Percentiles rank a stretch among this genome's conserved stretches.
Conservation (phyloP, 2,113 vertebrate genomes). For the Ameiurus melas region DNA sequence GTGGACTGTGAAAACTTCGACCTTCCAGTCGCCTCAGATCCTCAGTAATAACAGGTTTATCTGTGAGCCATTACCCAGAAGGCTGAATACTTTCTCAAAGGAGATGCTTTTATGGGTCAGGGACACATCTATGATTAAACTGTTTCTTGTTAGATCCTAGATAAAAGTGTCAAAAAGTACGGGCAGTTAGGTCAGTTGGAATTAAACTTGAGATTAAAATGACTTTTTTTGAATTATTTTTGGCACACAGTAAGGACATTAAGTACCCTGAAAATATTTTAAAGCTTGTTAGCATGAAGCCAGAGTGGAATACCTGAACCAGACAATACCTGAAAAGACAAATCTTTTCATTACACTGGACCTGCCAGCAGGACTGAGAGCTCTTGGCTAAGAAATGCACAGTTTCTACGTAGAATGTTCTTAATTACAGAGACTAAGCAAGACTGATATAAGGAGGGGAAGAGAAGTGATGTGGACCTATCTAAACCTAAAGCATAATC, state of each 20-base stretch:
- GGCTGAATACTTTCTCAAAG: slow-evolving; percentile 38
- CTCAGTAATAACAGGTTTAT: slow-evolving; percentile 33
- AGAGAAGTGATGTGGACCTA: not conserved
- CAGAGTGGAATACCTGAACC: not conserved
- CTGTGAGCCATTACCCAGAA: slow-evolving; percentile 56
- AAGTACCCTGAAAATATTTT: slow-evolving; percentile 11
- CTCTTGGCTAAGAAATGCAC: not conserved
- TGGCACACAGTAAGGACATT: not conserved
- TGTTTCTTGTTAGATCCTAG: slow-evolving; percentile 56
- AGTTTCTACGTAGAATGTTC: not conserved
- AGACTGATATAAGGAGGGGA: not conserved
- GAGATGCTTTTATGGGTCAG: slow-evolving; percentile 49
- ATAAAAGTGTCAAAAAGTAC: slow-evolving; percentile 52
- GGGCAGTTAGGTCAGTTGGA: not conserved
- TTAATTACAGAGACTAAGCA: slow-evolving; percentile 9
- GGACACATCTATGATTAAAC: slow-evolving; percentile 51
- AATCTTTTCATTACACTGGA: not conserved
- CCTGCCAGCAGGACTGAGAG: slow-evolving; percentile 9
- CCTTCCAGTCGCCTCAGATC: not conserved
- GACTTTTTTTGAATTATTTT: not conserved
- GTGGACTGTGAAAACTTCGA: not conserved
- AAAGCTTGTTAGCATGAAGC: not conserved
- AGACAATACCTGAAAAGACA: not conserved
- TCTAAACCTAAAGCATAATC: slow-evolving; percentile 13
- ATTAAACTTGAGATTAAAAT: slow-evolving; percentile 40